Evolutionary conservation across 2,113 vertebrate species (phyloP).

Genomic region (Rhea pennata): DNA sequence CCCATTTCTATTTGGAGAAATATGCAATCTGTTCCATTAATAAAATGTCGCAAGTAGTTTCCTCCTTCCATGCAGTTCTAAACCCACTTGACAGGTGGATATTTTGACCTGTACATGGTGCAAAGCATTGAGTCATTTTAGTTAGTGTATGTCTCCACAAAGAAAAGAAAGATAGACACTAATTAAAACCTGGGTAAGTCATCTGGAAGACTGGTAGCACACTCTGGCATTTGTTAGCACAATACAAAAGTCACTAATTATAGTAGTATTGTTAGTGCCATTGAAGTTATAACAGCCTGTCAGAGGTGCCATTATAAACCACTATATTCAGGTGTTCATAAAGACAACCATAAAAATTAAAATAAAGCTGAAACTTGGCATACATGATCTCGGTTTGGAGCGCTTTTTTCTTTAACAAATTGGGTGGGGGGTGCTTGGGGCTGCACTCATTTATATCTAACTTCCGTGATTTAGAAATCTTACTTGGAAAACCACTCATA

Average conservation of each 20-base stretch:
- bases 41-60: slow-evolving; percentile 24
- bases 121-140: slow-evolving; percentile 70
- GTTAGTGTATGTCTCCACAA: slow-evolving; percentile 63
- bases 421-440: rapidly evolving
- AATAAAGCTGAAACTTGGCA: slow-evolving; percentile 51
- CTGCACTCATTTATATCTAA: background rate
- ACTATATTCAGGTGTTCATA: slow-evolving; percentile 55
- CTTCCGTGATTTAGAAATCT: background rate
- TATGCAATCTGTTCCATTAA: slow-evolving; percentile 67
- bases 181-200: slow-evolving; percentile 78
- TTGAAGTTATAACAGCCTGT: slow-evolving; percentile 67
- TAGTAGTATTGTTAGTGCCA: slow-evolving; percentile 61
- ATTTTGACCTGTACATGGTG: slow-evolving; percentile 76
- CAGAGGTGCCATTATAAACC: slow-evolving; percentile 56
- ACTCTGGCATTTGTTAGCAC: slow-evolving; percentile 78
- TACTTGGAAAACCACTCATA: background rate
- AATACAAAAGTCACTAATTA: slow-evolving; percentile 78
- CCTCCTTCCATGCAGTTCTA: slow-evolving; percentile 41
- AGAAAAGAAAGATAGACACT: slow-evolving; percentile 75
- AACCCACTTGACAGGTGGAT: slow-evolving; percentile 75
- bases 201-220: slow-evolving; percentile 71
- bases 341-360: slow-evolving; percentile 56
- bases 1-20: slow-evolving; percentile 68
- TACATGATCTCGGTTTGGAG: background rate
- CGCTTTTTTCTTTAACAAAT: background rate